These are phyloP conservation scores for Eueremaeus valkanovi DNA, from an alignment of 2,888 invertebrate genomes.

Conservation along the genomic window DNA sequence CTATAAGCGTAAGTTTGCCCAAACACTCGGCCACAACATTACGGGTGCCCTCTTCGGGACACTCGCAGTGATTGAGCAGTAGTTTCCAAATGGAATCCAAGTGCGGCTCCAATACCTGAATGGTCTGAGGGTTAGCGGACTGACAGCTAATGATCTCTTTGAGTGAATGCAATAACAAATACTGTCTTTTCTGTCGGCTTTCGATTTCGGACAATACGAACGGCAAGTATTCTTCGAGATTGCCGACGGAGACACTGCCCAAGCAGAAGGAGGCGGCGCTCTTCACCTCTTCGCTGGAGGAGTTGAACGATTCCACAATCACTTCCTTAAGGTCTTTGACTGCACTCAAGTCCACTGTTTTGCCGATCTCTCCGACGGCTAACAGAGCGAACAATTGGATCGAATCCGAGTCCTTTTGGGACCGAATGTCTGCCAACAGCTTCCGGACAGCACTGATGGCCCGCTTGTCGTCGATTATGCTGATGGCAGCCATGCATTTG, in stretches of 20 bases:
- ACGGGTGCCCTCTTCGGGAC: constrained; percentile 94
- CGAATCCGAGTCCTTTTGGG: constrained; percentile 62
- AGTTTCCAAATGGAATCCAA: constrained; percentile 74
- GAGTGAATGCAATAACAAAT: constrained; percentile 88
- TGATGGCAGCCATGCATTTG: constrained; percentile 91
- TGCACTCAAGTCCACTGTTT: constrained; percentile 80
- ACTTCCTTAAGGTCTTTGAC: constrained; percentile 61
- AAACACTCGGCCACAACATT: constrained; percentile 99
- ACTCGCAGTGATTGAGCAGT: constrained; percentile 90
- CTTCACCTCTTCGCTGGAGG: constrained; percentile 92
- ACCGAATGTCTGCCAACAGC: constrained; percentile 54
- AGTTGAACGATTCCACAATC: constrained; percentile 76
- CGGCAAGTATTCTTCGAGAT: constrained; percentile 85
- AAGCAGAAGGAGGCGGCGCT: constrained; percentile 95
- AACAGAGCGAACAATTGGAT: constrained; percentile 88
- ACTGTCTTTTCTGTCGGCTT: constrained; percentile 88
- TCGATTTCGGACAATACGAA: constrained; percentile 91
- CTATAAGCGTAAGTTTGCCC: constrained; percentile 87
- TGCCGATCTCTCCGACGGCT: constrained; percentile 94
- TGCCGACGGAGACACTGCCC: constrained; percentile 89
- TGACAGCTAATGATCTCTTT: constrained; percentile 90
- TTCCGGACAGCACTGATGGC: constrained; percentile 59
- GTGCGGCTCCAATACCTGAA: constrained; percentile 64
- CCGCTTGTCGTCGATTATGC: constrained; percentile 64
- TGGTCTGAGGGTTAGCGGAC: constrained; percentile 68